Evolutionary conservation across 2,113 vertebrate genomes (phyloP), one percentile per base, ranked within the genome.

Genomic region (Eleginops maclovinus): DNA sequence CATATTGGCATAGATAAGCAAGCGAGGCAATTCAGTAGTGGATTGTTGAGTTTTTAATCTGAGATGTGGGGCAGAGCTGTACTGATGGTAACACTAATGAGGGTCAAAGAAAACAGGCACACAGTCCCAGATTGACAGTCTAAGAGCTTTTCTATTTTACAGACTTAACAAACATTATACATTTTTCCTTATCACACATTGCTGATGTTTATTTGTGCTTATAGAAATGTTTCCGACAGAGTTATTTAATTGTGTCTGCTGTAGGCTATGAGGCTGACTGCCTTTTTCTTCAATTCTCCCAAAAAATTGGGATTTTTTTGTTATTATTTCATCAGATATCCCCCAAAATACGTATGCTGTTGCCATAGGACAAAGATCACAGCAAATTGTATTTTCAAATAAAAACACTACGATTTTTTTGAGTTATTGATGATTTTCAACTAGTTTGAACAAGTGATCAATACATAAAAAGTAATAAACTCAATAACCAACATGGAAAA

Each of bases 71-170:
- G 60, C 43, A 24, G 59, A 62, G 60, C 41, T 22, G 8, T 58
- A 19, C 41, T 78, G 40, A 69, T 21, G 41, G 63, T 14, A 44
- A 69, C 49, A 55, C 65, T 61, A 53, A 70, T 47, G 56, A 54
- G 12, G 41, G 53, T 61, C 12, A 55, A 36, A 46, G 53, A 46
- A 62, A 55, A 67, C 41, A 51, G 55, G 22, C 49, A 76, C 49
- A 76, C 81, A 54, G 50, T 13, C 47, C 62, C 41, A 80, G 51
- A 70, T 44, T 47, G 46, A 36, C 50, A 53, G 36, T 66, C 17
- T 16, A 47, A 62, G 36, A 63, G 16, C 21, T 46, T 28, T 53
- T 56, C 15, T 43, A 9, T 43, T 78, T 64, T 51, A 65, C 26
- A n/a, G 68, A 28, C 21, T 56, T 50, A 19, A 28, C 22, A 51